Conservation (phyloP, 53 echinoderm and acorn worm species). For the Echinarachnius parma region DNA sequence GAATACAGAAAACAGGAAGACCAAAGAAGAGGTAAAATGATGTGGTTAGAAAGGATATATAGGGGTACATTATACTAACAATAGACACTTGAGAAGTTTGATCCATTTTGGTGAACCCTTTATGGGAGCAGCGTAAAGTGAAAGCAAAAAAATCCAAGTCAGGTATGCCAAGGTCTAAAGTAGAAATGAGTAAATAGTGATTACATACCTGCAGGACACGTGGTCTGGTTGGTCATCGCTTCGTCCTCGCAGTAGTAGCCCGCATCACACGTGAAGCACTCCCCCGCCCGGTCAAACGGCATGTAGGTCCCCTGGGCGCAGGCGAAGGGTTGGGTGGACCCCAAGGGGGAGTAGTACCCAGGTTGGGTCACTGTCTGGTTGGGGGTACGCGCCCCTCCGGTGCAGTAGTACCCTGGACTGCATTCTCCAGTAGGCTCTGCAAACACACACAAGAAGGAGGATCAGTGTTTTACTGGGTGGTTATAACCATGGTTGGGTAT, state of each 20-base stretch:
- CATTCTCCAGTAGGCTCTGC: slow-evolving; percentile 87
- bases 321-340: slow-evolving; percentile 77
- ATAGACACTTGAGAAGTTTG: no score
- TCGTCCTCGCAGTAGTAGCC: slow-evolving; percentile 87
- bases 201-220: slow-evolving; percentile 79
- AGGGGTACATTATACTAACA: no score
- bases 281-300: slow-evolving; percentile 90
- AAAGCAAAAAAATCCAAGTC: background rate
- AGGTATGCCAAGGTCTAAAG: background rate
- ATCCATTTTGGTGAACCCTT: no score
- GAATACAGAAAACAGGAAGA: no score
- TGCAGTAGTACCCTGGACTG: slow-evolving; percentile 89
- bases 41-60: no score
- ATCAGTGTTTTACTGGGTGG: no score
- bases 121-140: no score
- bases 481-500: no score
- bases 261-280: slow-evolving; percentile 73
- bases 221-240: slow-evolving; percentile 85
- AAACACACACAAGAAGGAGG: no score
- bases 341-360: slow-evolving; percentile 77
- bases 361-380: slow-evolving; percentile 87
- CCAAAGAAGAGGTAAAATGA: no score
- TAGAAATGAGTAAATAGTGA: background rate
- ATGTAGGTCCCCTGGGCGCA: slow-evolving; percentile 86
- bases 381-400: slow-evolving; percentile 81